Percentiles rank a stretch among this genome's conserved stretches.
phyloP scores from a whole-genome alignment of 2,113 vertebrate genomes.

The Isurus oxyrinchus region DNA sequence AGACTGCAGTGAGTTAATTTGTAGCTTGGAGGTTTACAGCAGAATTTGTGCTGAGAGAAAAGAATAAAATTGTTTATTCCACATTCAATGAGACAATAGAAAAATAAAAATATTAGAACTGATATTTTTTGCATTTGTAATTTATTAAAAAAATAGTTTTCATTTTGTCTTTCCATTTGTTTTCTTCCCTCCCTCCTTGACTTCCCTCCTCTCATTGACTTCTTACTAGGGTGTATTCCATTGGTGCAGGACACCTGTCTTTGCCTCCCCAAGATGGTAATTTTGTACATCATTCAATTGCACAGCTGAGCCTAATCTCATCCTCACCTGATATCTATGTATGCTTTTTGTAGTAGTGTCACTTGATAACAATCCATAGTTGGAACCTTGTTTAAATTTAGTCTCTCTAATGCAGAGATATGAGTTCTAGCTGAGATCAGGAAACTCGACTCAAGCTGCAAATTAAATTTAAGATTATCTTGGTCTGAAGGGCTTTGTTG shows the following conservation, averaged over 20 bases:
- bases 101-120: background rate
- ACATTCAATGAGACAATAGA: background rate
- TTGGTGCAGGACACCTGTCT: background rate
- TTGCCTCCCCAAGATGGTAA: background rate
- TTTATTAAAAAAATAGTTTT: background rate
- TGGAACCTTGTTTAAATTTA: background rate
- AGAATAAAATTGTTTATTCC: background rate
- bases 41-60: background rate
- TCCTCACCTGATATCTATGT: background rate
- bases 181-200: background rate
- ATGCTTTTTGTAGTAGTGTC: background rate
- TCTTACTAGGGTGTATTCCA: background rate
- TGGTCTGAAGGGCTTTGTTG: background rate
- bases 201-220: background rate
- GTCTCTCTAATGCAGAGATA: background rate
- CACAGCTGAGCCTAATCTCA: background rate
- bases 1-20: background rate
- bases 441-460: background rate
- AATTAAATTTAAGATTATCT: background rate
- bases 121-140: background rate
- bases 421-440: background rate
- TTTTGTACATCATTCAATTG: background rate
- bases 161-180: background rate
- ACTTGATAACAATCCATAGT: background rate
- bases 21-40: background rate